Percentiles rank a stretch among this genome's conserved stretches.
These are phyloP conservation scores for Passer domesticus DNA, from an alignment of 2,113 vertebrate species.

Conservation along the genomic window DNA sequence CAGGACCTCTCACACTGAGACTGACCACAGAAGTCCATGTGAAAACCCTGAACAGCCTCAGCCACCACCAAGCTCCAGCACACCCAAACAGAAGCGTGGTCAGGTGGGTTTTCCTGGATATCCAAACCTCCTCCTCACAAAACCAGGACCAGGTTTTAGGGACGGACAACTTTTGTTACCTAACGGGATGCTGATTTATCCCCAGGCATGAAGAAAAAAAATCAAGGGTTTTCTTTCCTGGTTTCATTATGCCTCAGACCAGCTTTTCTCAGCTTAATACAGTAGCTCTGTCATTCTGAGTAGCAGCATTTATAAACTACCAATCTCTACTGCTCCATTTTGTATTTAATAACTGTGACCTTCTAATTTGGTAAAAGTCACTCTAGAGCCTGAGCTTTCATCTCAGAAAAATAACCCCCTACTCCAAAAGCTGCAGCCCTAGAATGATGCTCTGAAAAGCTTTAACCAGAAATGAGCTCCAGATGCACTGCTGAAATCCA, in stretches of 20 bases:
- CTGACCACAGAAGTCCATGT: not conserved
- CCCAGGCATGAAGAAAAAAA: not conserved
- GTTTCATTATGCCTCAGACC: not conserved
- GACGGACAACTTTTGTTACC: not conserved
- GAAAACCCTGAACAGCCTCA: not conserved
- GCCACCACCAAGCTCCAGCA: not conserved
- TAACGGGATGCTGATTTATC: not conserved
- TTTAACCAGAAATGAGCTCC: slow-evolving; percentile 36
- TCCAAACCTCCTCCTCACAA: not conserved
- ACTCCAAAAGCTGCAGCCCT: slow-evolving; percentile 12
- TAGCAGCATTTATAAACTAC: not conserved
- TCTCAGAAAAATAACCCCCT: not conserved
- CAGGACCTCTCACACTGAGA: not conserved
- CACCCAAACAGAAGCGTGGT: not conserved
- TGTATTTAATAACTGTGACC: slow-evolving; percentile 9
- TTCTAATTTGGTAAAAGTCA: slow-evolving; percentile 15
- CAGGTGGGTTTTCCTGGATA: not conserved
- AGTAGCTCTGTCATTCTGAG: not conserved
- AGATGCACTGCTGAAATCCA: slow-evolving; percentile 46
- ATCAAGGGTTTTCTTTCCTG: not conserved
- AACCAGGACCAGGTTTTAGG: not conserved
- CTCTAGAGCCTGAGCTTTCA: slow-evolving; percentile 23
- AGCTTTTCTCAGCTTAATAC: not conserved
- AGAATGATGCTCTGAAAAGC: not conserved
- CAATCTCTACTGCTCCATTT: not conserved